Percentiles rank a stretch among this genome's conserved stretches.
phyloP scores from a whole-genome alignment of 2,797 vertebrate genomes.

The Knipowitschia caucasica region DNA sequence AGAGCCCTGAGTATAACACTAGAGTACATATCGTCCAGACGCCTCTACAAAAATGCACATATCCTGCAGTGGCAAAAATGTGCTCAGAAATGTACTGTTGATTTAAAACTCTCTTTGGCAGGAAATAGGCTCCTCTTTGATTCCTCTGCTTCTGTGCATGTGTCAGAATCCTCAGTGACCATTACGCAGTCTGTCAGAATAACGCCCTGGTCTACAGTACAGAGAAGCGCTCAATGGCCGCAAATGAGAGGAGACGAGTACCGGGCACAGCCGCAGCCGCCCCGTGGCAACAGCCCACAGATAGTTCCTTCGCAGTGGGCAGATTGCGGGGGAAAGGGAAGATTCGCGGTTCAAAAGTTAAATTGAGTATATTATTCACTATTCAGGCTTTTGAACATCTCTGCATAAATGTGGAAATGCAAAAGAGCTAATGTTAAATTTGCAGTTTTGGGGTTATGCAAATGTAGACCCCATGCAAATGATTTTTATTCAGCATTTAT shows the following conservation, averaged over 20 bases:
- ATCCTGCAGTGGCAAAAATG: slow-evolving; percentile 11
- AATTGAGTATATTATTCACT: background rate
- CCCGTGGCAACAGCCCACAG: background rate
- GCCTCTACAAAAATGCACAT: background rate
- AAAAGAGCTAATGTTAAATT: background rate
- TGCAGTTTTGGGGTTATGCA: background rate
- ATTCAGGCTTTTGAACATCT: background rate
- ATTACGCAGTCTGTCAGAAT: slow-evolving; percentile 32
- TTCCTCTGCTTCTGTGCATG: slow-evolving; percentile 19
- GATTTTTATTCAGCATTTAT: no score
- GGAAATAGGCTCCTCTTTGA: slow-evolving; percentile 22
- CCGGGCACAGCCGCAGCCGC: background rate
- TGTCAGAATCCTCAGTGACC: slow-evolving; percentile 30
- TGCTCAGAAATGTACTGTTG: slow-evolving; percentile 15
- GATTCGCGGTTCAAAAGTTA: background rate
- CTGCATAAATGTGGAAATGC: no score
- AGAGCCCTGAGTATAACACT: slow-evolving; percentile 25
- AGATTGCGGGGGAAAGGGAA: background rate
- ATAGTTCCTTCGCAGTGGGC: background rate
- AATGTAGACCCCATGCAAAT: no score
- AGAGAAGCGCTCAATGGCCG: slow-evolving; percentile 9
- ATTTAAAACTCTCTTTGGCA: slow-evolving; percentile 9
- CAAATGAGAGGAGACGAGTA: slow-evolving; percentile 10
- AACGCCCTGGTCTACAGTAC: slow-evolving; percentile 2
- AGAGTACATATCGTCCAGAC: slow-evolving; percentile 13